Base-by-base conservation (phyloP, 2,113 vertebrate species). In the Nannospalax galili region DNA sequence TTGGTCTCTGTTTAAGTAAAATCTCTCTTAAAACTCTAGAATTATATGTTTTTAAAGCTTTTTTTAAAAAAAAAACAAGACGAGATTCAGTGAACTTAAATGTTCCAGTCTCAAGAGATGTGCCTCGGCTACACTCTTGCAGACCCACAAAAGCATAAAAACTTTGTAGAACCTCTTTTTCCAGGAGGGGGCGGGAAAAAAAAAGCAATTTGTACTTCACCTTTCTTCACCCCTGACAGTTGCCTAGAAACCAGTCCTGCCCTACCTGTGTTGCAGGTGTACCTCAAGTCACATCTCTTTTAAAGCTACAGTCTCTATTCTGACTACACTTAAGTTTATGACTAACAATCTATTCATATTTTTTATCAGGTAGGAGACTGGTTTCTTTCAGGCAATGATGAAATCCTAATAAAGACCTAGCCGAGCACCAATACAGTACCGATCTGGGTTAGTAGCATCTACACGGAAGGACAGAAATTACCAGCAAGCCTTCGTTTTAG, bases 241-340 rank as follows among this genome's bases (percentile, higher is more conserved):
- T 97, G 97, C 97, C 96, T 97, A 78, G 98, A 95, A 97, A 97
- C 98, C 97, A 92, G 98, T 97, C 98, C 95, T 93, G 98, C 96
- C 96, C 97, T 98, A 98, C 98, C 98, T 97, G 98, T 97, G 98
- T 82, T 92, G 95, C 98, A 97, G 98, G 98, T 98, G 98, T 97
- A 93, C 95, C 96, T 96, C 28, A 87, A 96, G 97, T 97, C 97
- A 97, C 97, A 96, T 94, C 97, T 97, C 96, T 95, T 97, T 97
- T 97, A 98, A 97, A 98, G 98, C 95, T 92, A 97, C 97, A 97
- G 95, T 42, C 89, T 87, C 95, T 88, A 52, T 95, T 94, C 96
- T 87, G 89, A 91, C 93, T 93, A 89, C 97, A 95, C 96, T 97
- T 80, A 92, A 89, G 90, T 96, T 97, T 85, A 96, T 98, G 97